Evolutionary conservation across 1,140 invertebrate species (phyloP), one percentile per base, ranked within the genome.

Genomic region (Maniola jurtina): DNA sequence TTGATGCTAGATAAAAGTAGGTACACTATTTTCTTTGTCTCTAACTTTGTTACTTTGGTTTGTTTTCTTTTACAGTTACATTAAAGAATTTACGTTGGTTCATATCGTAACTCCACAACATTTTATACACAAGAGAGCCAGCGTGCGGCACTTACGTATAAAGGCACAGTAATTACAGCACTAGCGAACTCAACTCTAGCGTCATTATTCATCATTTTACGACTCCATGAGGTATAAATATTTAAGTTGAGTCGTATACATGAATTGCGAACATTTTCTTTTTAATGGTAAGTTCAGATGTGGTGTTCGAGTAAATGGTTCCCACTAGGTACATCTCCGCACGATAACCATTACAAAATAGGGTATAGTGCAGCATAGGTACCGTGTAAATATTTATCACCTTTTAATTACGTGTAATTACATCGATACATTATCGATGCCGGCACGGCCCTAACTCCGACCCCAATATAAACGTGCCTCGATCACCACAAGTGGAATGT

Each of bases 181-280:
- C 85, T 86, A 81, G 84, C 83, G 73, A 83, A 87, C 84, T 87
- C 84, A 81, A 82, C 84, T 80, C 80, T 80, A 86, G 79, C 83
- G 86, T 88, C 86, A 90, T 90, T 90, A 90, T 90, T 88, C 88
- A 88, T 88, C 84, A 79, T 88, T 90, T 90, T 90, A 90, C 85
- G 88, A 88, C 86, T 86, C 76, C 80, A 86, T 83, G 81, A 86
- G 84, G 81, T 88, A 88, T 88, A 90, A 90, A 88, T 88, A 88
- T 90, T 88, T 88, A 90, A 88, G 81, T 84, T 81, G 75, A 90
- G 80, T 88, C 83, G 84, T 90, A 90, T 88, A 87, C 83, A 87
- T 84, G 84, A 79, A 89, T 88, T 87, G 87, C 87, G 84, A 89
- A 90, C 86, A 88, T 90, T 88, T 90, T 80, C 80, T 86, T 88